Percentiles rank a stretch among this genome's conserved stretches.
Evolutionary conservation across 2,888 invertebrate species (phyloP).

Genomic region (Zonitis immaculata): DNA sequence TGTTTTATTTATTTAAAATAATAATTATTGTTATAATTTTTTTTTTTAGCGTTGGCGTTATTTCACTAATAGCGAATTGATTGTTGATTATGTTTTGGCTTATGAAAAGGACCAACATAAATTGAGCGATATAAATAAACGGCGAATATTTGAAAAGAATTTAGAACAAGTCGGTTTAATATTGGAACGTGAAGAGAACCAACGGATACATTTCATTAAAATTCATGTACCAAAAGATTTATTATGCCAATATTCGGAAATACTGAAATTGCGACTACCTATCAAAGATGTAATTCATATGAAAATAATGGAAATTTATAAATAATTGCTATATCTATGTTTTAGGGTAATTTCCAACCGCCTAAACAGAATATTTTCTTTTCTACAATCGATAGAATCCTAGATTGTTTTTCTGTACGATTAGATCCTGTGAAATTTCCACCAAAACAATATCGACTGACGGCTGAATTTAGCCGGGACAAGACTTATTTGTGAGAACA

Average conservation of each 20-base stretch:
- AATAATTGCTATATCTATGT: too few relatives aligned
- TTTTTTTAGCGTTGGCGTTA: slow-evolving; percentile 51
- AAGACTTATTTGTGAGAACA: slow-evolving; percentile 72
- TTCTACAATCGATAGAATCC: slow-evolving; percentile 43
- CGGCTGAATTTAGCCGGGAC: slow-evolving; percentile 64
- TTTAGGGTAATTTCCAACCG: slow-evolving; percentile 29
- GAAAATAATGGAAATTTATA: too few relatives aligned
- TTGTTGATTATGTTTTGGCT: slow-evolving; percentile 61
- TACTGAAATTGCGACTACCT: slow-evolving; percentile 72
- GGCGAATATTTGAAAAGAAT: slow-evolving; percentile 58
- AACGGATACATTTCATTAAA: slow-evolving; percentile 65
- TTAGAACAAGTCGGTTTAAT: slow-evolving; percentile 58
- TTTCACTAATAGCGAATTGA: slow-evolving; percentile 52
- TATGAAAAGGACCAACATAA: slow-evolving; percentile 49
- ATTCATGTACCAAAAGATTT: slow-evolving; percentile 70
- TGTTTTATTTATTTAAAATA: neutral
- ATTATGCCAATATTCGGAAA: slow-evolving; percentile 67
- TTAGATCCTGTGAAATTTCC: slow-evolving; percentile 60
- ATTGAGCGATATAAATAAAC: slow-evolving; percentile 44
- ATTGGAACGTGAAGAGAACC: slow-evolving; percentile 58
- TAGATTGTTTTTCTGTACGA: slow-evolving; percentile 52
- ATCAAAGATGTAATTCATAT: slow-evolving; percentile 61
- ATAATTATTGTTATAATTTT: slow-evolving; percentile 3
- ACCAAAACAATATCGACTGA: slow-evolving; percentile 57
- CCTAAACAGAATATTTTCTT: slow-evolving; percentile 30